These are phyloP conservation scores for Rostratula benghalensis DNA, from an alignment of 2,113 vertebrate genomes.

Conservation along the genomic window DNA sequence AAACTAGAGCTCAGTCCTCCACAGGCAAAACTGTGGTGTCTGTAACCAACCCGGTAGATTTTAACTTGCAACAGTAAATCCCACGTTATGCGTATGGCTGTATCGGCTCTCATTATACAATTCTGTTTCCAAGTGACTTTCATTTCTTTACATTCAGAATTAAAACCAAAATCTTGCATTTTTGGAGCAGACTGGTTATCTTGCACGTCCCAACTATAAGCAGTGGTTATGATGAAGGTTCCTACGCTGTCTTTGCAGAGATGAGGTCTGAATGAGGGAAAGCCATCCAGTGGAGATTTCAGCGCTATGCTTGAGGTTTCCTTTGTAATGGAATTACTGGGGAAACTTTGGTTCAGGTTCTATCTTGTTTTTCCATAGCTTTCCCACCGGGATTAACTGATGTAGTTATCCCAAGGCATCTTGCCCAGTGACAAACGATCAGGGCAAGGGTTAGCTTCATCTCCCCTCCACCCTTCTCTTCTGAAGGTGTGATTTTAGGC, in stretches of 20 bases:
- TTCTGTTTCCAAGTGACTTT: background rate
- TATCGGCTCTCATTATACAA: background rate
- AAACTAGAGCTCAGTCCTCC: background rate
- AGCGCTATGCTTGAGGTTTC: constrained; percentile 2
- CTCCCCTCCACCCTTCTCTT: constrained; percentile 31
- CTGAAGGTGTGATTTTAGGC: constrained; percentile 55
- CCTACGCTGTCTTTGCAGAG: background rate
- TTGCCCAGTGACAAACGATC: background rate
- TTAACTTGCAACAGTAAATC: background rate
- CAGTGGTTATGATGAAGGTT: background rate
- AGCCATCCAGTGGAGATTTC: background rate
- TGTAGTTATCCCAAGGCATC: constrained; percentile 11
- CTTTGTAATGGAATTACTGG: constrained; percentile 46
- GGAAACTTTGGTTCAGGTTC: constrained; percentile 25
- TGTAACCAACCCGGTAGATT: background rate
- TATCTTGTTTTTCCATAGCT: background rate
- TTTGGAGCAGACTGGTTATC: background rate
- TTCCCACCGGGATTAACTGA: constrained; percentile 28
- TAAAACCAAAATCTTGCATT: background rate
- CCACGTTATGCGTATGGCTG: background rate
- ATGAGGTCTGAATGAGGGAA: background rate
- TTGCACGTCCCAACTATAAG: background rate
- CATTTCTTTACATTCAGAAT: background rate
- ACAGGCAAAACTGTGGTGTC: background rate
- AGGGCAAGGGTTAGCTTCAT: constrained; percentile 54